Evolutionary conservation across 2,113 vertebrate species (phyloP), one percentile per base, ranked within the genome.

Genomic region (Corythaixoides concolor): DNA sequence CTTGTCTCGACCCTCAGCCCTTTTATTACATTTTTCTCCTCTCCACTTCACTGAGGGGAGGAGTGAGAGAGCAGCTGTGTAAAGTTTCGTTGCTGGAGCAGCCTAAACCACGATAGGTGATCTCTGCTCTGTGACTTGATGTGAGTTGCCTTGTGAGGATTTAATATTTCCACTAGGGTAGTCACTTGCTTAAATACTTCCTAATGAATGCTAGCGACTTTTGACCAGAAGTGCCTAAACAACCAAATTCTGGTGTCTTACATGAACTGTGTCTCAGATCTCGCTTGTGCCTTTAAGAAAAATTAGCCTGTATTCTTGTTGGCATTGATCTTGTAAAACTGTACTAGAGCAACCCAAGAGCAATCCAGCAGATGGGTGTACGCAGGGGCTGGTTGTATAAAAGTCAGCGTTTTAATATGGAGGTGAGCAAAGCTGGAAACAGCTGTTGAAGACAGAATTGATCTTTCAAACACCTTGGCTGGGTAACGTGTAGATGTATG

Each of bases 401-500:
- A 67, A 79, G 35, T 11, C 53, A 35, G 12, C 20, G n/a, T 60
- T 91, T 82, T 68, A 82, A 76, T 4, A 4, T 2, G 13, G 9
- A 27, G 11, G 12, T 8, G 2, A 64, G 23, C 21, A 88, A 83
- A 88, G 72, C 37, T 90, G 56, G 47, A 55, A 81, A 43, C 2
- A 41, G 18, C 6, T 68, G 35, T 28, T 66, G 37, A 82, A 79
- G 58, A 20, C 11, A 41, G 35, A 85, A 26, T 7, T 76, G 70
- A 30, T 83, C 58, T 62, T 89, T 64, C 27, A 72, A 63, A 24
- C 47, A 33, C 35, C 37, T 47, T 41, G 62, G 24, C 58, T 39
- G 21, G 45, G 33, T 11, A 39, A 27, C 1, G 3, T 0, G 5
- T 76, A 68, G 45, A 18, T 28, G 33, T 7, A 15, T 1, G 0